Percentiles rank a stretch among this genome's conserved stretches.
These are phyloP conservation scores for Lasioglossum malachurum DNA, from an alignment of 2,888 invertebrate genomes.

Conservation along the genomic window DNA sequence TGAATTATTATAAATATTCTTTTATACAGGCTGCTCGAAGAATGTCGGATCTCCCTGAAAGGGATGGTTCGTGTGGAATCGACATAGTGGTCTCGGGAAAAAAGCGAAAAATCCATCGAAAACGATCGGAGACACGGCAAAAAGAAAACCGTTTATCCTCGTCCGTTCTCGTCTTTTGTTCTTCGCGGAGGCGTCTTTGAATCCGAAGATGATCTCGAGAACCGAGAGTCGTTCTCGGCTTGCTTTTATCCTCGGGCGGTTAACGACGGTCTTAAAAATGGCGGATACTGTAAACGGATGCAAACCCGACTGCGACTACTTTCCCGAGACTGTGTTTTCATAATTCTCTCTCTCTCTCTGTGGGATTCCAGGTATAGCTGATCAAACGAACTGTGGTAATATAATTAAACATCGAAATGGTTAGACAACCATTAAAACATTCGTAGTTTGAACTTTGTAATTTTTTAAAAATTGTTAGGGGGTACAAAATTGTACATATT, in stretches of 20 bases:
- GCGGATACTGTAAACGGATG: slow-evolving; percentile 15
- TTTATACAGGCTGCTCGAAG: too few relatives aligned
- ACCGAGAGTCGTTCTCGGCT: slow-evolving; percentile 10
- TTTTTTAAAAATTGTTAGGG: too few relatives aligned
- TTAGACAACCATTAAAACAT: too few relatives aligned
- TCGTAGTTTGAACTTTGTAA: too few relatives aligned
- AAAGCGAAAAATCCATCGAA: background rate
- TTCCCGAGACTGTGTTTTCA: background rate
- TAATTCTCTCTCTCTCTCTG: background rate
- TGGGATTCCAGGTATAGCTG: background rate
- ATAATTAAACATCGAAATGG: too few relatives aligned
- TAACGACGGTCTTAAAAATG: slow-evolving; percentile 25
- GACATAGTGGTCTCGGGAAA: background rate
- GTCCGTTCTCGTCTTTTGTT: slow-evolving; percentile 36
- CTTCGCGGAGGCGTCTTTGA: slow-evolving; percentile 1
- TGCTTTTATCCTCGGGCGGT: slow-evolving; percentile 13
- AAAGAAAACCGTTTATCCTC: slow-evolving; percentile 15
- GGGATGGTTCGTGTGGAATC: background rate
- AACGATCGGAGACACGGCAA: background rate
- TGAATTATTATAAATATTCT: too few relatives aligned
- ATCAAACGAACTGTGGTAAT: background rate
- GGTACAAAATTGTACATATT: too few relatives aligned
- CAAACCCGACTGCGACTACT: background rate
- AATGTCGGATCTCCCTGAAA: too few relatives aligned
- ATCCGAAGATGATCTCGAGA: slow-evolving; percentile 29